phyloP scores from a whole-genome alignment of 2,797 vertebrate genomes.

The Silurus aristotelis region DNA sequence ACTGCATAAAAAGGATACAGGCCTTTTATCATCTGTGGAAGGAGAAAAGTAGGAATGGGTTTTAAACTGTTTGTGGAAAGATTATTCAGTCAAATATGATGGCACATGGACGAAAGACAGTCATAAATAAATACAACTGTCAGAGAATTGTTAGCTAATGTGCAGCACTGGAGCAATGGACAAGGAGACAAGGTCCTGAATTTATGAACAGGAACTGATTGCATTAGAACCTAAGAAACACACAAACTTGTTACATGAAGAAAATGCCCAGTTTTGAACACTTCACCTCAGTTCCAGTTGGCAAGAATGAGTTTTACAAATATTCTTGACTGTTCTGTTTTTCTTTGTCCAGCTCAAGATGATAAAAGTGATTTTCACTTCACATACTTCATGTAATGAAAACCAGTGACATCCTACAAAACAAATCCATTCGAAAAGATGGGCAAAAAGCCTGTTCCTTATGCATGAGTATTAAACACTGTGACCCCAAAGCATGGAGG shows the following conservation, averaged over 20 bases:
- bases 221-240: conserved; percentile 29
- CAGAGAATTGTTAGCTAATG: conserved; percentile 5
- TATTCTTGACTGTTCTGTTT: not conserved
- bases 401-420: not conserved
- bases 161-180: not conserved
- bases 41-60: not conserved
- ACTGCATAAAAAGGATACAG: not conserved
- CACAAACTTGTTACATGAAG: conserved; percentile 52
- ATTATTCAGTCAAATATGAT: conserved; percentile 8
- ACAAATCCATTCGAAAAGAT: conserved; percentile 18
- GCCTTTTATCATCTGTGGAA: conserved; percentile 1
- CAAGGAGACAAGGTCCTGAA: not conserved
- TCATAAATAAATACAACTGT: conserved; percentile 22
- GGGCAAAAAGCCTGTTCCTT: conserved; percentile 9
- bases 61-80: not conserved
- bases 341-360: conserved; percentile 15
- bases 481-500: conserved; percentile 36
- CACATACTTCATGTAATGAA: conserved; percentile 51
- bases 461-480: conserved; percentile 16
- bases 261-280: not conserved
- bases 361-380: conserved; percentile 10
- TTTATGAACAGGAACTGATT: not conserved
- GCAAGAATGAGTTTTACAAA: not conserved
- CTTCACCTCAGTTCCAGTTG: not conserved
- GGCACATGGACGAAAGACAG: conserved; percentile 8